Evolutionary conservation across 2,797 vertebrate species (phyloP), one percentile per base, ranked within the genome.

Genomic region (Melanogrammus aeglefinus): DNA sequence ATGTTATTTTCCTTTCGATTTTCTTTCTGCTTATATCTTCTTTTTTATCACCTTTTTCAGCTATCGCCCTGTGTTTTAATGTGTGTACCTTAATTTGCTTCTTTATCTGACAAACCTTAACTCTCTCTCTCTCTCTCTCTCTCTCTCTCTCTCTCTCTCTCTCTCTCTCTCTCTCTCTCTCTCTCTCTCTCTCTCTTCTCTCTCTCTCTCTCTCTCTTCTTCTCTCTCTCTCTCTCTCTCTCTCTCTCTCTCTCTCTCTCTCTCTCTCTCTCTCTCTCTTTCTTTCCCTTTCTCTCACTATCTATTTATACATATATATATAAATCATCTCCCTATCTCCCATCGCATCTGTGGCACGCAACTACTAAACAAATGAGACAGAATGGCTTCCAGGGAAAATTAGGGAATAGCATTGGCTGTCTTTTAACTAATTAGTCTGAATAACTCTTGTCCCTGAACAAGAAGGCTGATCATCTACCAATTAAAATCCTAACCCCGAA

Each of bases 391-490:
- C 76, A 74, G 14, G 33, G 75, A 44, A 71, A 70, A 79, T 79
- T 57, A 8, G 35, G 21, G 79, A 82, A 87, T 86, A 57, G 4
- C 47, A n/a, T 63, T 24, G 6, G 12, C 86, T 74, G 75, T 74
- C 16, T 79, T 84, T 86, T 71, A 82, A 88, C 85, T 63, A 63
- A 91, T 88, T 86, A 83, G 85, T 75, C 70, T 5, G 73, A 89
- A 88, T 79, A 76, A 66, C 76, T 79, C 84, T 75, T 81, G 82
- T 79, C 80, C 80, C 47, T 74, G 79, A 86, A 76, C 41, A 81
- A 82, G 78, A 81, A 81, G 14, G 5, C 73, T 84, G 78, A 82
- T 91, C 87, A 89, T 88, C 86, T 84, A 75, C 82, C 75, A 84
- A 82, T 90, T 87, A 51, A 21, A 89, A 82, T 74, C 79, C 78